phyloP scores from a whole-genome alignment of 2,797 vertebrate species.

The Helarctos malayanus region DNA sequence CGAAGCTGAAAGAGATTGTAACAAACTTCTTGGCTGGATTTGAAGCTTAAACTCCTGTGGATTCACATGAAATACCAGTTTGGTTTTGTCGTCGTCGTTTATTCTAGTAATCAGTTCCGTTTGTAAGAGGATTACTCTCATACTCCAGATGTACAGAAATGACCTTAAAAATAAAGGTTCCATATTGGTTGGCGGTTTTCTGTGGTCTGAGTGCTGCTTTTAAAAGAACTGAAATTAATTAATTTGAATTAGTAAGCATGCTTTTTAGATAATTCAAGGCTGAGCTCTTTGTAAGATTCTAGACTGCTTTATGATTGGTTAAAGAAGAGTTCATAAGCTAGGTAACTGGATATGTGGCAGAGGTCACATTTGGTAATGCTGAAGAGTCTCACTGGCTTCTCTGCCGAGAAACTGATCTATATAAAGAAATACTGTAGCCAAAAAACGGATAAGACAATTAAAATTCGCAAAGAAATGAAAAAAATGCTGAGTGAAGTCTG shows the following conservation, averaged over 20 bases:
- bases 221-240: conserved; percentile 20
- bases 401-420: not conserved
- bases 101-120: conserved; percentile 87
- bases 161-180: conserved; percentile 93
- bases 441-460: not conserved
- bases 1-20: conserved; percentile 97
- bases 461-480: not conserved
- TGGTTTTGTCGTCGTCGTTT: conserved; percentile 88
- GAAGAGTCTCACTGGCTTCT: not conserved
- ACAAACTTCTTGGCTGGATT: conserved; percentile 93
- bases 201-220: conserved; percentile 56
- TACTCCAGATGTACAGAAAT: conserved; percentile 94
- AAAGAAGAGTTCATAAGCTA: conserved; percentile 14
- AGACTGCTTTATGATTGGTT: not conserved
- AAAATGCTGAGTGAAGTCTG: not conserved
- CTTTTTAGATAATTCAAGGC: not conserved
- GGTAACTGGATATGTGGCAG: not conserved
- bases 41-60: conserved; percentile 89
- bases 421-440: not conserved
- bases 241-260: conserved; percentile 11
- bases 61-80: conserved; percentile 67
- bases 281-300: not conserved
- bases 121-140: conserved; percentile 91
- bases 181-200: conserved; percentile 68
- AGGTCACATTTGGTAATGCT: not conserved